Conservation (phyloP, 2,888 invertebrate genomes). For the Phaonia tiefii region DNA sequence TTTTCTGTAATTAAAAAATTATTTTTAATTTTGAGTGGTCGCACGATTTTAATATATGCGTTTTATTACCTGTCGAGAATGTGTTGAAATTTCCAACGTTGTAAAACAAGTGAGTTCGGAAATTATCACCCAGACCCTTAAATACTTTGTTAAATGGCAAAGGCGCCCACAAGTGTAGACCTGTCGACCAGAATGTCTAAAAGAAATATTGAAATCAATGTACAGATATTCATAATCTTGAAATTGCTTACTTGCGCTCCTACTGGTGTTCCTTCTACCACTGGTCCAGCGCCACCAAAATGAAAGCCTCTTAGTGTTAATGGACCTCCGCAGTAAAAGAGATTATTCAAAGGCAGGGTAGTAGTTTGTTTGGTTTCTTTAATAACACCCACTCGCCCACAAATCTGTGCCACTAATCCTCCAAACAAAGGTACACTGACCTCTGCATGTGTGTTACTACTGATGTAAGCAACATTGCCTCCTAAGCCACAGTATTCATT, state of each 20-base stretch:
- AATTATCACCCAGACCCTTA: slow-evolving; percentile 90
- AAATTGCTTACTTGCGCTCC: slow-evolving; percentile 86
- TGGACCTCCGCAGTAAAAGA: slow-evolving; percentile 88
- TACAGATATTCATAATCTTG: slow-evolving; percentile 37
- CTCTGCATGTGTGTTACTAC: slow-evolving; percentile 89
- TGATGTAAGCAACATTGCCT: slow-evolving; percentile 94
- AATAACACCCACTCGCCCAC: slow-evolving; percentile 77
- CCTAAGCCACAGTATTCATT: slow-evolving; percentile 93
- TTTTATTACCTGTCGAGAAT: slow-evolving; percentile 75
- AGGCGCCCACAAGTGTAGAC: slow-evolving; percentile 93
- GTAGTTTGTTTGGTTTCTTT: slow-evolving; percentile 75
- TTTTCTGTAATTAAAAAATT: slow-evolving; percentile 79
- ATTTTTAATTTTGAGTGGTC: slow-evolving; percentile 11
- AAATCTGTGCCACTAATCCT: slow-evolving; percentile 78
- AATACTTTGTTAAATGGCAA: slow-evolving; percentile 92
- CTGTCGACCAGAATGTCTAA: slow-evolving; percentile 91
- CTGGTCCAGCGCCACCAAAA: slow-evolving; percentile 92
- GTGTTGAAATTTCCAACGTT: slow-evolving; percentile 91
- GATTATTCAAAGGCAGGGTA: slow-evolving; percentile 76
- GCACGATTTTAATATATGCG: neutral
- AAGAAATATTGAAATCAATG: slow-evolving; percentile 60
- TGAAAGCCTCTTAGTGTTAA: slow-evolving; percentile 93
- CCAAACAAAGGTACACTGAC: slow-evolving; percentile 84
- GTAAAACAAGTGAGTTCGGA: slow-evolving; percentile 93
- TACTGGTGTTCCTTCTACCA: slow-evolving; percentile 87